Base-by-base conservation (phyloP, 2,113 vertebrate species). In the Sceloporus tristichus region DNA sequence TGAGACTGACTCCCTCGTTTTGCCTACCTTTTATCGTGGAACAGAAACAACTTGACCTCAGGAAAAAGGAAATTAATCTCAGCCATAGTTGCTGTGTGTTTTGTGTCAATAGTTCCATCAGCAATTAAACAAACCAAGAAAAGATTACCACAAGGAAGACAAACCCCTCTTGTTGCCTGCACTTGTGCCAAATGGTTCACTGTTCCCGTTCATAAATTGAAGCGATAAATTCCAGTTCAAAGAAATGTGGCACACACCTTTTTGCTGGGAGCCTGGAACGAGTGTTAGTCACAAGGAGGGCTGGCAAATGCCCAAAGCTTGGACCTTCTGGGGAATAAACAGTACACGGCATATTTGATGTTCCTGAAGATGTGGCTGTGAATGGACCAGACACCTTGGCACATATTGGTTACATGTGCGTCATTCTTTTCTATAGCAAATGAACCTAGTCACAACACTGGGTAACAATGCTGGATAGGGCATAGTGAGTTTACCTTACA, bases 11-110 rank as follows among this genome's bases (percentile, higher is more conserved):
- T 75, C 88, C 90, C 80, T 62, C 62, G 86, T 91, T 85, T 85
- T 83, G 90, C 94, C 92, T 86, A 77, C 6, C 84, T 65, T 59
- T 79, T 88, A 88, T n/a, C 9, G 14, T 34, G 56, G 73, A 90
- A 85, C 9, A 91, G 89, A 93, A 96, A 95, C 91, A 95, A 92
- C 65, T 84, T 93, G 92, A 92, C 94, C 93, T 84, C 74, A 92
- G 91, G 92, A 91, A 14, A 88, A 90, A 90, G 91, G 62, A 93
- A 94, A 92, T 92, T 84, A 91, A 89, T 65, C 2, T 27, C 3
- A 4, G 87, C 27, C 74, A 66, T 73, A 29, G 85, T 87, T 78
- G 90, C 91, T 91, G 92, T 92, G 92, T 94, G 90, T 93, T 93
- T 94, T 93, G 91, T 90, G 93, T 94, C 88, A 96, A 95, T 92